These are phyloP conservation scores for Epinephelus coioides DNA, from an alignment of 2,797 vertebrate species.

Conservation along the genomic window DNA sequence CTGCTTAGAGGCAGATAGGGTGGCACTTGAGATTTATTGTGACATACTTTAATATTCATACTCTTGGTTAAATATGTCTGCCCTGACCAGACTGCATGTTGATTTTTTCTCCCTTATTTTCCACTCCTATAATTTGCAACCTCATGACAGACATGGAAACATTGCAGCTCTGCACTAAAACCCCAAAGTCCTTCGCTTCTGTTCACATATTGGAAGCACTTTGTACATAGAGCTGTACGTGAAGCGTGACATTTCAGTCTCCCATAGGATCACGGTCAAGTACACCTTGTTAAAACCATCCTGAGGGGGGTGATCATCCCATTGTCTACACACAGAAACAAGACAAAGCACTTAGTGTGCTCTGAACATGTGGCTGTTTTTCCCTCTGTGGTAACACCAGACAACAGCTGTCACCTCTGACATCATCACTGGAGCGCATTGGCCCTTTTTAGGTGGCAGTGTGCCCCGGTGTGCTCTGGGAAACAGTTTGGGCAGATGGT, in stretches of 20 bases:
- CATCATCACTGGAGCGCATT: slow-evolving; percentile 60
- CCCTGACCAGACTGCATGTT: neutral
- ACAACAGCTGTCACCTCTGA: slow-evolving; percentile 72
- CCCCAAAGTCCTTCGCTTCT: slow-evolving; percentile 16
- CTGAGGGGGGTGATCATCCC: slow-evolving; percentile 22
- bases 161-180: slow-evolving; percentile 3
- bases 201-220: slow-evolving; percentile 16
- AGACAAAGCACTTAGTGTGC: slow-evolving; percentile 68
- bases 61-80: slow-evolving; percentile 26
- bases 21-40: slow-evolving; percentile 13
- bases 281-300: slow-evolving; percentile 47
- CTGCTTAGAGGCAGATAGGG: neutral
- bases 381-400: slow-evolving; percentile 47
- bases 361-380: slow-evolving; percentile 54
- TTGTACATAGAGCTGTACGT: slow-evolving; percentile 6
- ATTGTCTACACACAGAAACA: slow-evolving; percentile 54
- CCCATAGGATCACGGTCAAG: slow-evolving; percentile 51
- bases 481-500: slow-evolving; percentile 57
- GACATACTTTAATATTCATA: slow-evolving; percentile 35
- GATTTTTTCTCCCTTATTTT: slow-evolving; percentile 10
- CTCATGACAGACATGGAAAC: slow-evolving; percentile 27
- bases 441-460: slow-evolving; percentile 62
- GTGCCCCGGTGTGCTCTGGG: slow-evolving; percentile 46
- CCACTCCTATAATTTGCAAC: slow-evolving; percentile 27
- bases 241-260: slow-evolving; percentile 21